A percentile compares a stretch with the other conserved stretches of the same genome.
Evolutionary conservation across 2,888 invertebrate genomes (phyloP).

Genomic region (Tachystola acroxantha): DNA sequence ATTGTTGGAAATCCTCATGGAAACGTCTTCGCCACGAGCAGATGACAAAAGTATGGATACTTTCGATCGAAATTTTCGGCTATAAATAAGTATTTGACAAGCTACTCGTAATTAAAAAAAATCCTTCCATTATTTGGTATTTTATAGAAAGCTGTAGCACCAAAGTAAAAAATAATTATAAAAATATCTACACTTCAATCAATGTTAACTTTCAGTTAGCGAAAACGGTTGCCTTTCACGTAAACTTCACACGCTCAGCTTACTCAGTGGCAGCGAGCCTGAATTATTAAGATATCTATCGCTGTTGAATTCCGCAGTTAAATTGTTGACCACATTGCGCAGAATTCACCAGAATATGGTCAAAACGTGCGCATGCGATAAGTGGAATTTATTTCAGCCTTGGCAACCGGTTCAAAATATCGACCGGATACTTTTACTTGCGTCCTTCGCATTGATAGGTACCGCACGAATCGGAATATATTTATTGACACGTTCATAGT

Average conservation of each 20-base stretch:
- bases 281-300: conserved; percentile 16
- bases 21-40: no score
- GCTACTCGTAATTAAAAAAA: no score
- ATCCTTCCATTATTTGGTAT: no score
- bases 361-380: background rate
- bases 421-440: conserved; percentile 4
- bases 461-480: no score
- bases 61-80: no score
- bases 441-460: background rate
- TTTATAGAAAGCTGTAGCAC: no score
- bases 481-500: no score
- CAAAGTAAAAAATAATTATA: no score
- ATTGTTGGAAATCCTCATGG: no score
- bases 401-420: conserved; percentile 4
- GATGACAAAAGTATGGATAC: no score
- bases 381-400: background rate
- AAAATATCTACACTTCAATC: no score
- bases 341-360: background rate
- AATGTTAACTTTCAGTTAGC: conserved; percentile 8
- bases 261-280: background rate
- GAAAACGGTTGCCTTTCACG: conserved; percentile 7
- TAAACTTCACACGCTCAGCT: conserved; percentile 9
- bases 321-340: conserved; percentile 6
- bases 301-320: background rate
- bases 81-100: no score